Evolutionary conservation across 2,797 vertebrate species (phyloP).

Genomic region (Acropternis orthonyx): DNA sequence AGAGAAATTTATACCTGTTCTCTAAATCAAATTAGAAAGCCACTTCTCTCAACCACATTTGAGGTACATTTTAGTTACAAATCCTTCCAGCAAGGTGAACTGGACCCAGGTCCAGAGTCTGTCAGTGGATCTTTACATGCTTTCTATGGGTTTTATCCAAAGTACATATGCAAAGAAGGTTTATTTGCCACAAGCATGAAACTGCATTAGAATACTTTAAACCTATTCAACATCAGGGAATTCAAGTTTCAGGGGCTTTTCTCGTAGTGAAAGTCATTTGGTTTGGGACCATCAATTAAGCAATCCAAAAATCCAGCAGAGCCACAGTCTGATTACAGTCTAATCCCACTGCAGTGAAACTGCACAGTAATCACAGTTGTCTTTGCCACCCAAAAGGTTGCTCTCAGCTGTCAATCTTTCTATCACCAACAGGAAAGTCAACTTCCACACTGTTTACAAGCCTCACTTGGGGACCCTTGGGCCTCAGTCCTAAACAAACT

Average conservation of each 20-base stretch:
- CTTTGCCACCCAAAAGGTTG: constrained; percentile 25
- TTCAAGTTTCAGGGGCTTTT: neutral
- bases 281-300: neutral
- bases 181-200: neutral
- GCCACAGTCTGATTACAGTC: constrained; percentile 24
- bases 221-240: neutral
- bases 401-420: constrained; percentile 68
- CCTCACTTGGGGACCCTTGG: constrained; percentile 57
- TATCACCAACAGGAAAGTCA: constrained; percentile 71
- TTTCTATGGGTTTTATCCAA: neutral
- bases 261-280: neutral
- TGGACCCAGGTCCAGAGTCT: neutral
- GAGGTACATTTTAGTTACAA: neutral
- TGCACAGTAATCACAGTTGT: constrained; percentile 47
- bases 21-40: neutral
- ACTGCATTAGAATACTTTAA: neutral
- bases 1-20: neutral
- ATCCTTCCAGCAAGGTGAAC: neutral
- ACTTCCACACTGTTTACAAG: constrained; percentile 68
- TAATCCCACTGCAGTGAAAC: neutral
- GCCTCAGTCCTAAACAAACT: constrained; percentile 68
- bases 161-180: neutral
- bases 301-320: neutral
- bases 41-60: neutral
- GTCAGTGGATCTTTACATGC: neutral